Evolutionary conservation across 2,113 vertebrate genomes (phyloP).

Genomic region (Mustela lutreola): DNA sequence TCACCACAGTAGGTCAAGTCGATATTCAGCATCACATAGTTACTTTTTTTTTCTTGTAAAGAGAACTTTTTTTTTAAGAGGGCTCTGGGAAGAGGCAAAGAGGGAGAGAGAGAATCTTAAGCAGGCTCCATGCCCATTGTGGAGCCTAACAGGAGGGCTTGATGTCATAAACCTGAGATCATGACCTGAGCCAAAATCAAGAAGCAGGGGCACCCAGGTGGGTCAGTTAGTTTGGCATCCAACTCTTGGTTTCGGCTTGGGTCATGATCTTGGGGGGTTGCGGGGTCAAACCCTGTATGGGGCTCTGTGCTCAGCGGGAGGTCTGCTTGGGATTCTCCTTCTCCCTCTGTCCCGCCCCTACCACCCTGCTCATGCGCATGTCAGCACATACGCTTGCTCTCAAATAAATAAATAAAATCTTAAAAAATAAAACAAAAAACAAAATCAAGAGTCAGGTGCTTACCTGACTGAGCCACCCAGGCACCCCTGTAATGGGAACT

Average conservation of each 20-base stretch:
- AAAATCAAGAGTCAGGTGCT: neutral
- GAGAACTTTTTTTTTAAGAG: neutral
- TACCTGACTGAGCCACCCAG: neutral
- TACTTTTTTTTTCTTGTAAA: neutral
- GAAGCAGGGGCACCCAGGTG: neutral
- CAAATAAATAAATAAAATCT: neutral
- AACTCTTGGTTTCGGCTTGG: neutral
- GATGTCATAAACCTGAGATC: neutral
- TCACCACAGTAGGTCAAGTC: neutral
- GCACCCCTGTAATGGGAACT: neutral
- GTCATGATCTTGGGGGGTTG: neutral
- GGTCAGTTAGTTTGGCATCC: neutral
- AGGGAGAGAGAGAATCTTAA: neutral
- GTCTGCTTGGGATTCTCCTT: neutral
- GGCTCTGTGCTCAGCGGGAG: neutral
- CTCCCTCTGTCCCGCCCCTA: neutral
- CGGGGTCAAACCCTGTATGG: neutral
- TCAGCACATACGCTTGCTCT: too few relatives aligned
- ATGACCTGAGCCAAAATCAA: neutral
- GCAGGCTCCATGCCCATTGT: neutral
- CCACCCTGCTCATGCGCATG: rapidly evolving
- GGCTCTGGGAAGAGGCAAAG: neutral
- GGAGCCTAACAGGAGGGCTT: neutral
- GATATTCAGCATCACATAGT: neutral
- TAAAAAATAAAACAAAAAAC: neutral